Percentiles rank a stretch among this genome's conserved stretches.
These are phyloP conservation scores for Sycophila sp. DNA, from an alignment of 1,140 invertebrate species.

Conservation along the genomic window DNA sequence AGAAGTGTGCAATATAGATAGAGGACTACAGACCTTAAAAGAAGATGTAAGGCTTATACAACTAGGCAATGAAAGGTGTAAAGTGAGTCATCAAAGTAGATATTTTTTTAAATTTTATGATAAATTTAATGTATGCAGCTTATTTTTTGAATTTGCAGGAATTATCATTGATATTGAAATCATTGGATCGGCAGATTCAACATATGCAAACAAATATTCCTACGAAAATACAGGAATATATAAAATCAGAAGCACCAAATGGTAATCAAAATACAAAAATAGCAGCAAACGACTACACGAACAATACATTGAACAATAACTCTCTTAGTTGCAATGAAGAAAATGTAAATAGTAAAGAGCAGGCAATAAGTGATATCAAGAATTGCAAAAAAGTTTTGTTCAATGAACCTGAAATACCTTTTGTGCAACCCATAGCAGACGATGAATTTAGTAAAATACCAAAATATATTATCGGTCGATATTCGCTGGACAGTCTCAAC, in stretches of 20 bases:
- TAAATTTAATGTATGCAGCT: not conserved
- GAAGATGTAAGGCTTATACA: conserved; percentile 40
- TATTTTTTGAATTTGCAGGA: conserved; percentile 37
- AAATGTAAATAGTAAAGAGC: not conserved
- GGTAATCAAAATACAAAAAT: not conserved
- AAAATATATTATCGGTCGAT: conserved; percentile 60
- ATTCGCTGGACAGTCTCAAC: conserved; percentile 51
- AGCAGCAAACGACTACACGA: not conserved
- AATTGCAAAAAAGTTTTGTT: conserved; percentile 56
- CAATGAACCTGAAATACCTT: conserved; percentile 46
- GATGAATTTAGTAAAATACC: conserved; percentile 57
- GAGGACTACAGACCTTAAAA: conserved; percentile 34
- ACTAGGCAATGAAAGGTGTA: conserved; percentile 40
- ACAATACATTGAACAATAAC: conserved; percentile 7
- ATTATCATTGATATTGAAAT: conserved; percentile 28
- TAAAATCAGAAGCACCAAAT: conserved; percentile 21
- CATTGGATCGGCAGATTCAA: conserved; percentile 41
- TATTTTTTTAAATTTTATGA: not conserved
- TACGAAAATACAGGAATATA: conserved; percentile 38
- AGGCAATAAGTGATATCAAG: conserved; percentile 11
- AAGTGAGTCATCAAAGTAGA: conserved; percentile 46
- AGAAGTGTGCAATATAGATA: conserved; percentile 19
- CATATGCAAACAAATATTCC: conserved; percentile 51
- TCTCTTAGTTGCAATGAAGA: not conserved
- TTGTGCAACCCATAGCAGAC: conserved; percentile 39